Evolutionary conservation across 2,888 invertebrate genomes (phyloP).

Genomic region (Cosmia pyralina): DNA sequence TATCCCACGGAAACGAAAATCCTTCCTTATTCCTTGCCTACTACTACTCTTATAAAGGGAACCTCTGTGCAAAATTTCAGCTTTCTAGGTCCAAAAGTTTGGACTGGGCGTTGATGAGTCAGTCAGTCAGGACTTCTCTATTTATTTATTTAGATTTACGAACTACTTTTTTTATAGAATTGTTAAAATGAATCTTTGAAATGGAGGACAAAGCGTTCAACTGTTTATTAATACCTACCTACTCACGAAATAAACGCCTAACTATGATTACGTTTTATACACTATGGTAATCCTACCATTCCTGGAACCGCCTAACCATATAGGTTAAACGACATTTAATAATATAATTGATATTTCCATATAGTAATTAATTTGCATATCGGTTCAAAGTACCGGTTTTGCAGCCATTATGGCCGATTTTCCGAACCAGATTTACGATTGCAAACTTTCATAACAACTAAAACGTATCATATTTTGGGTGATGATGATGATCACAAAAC

Average conservation of each 20-base stretch:
- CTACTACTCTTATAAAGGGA: no score
- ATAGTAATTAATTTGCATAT: constrained; percentile 60
- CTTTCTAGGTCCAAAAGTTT: no score
- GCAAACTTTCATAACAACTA: constrained; percentile 21
- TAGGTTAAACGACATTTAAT: constrained; percentile 60
- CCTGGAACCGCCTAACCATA: constrained; percentile 41
- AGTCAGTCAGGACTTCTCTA: no score
- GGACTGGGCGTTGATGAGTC: no score
- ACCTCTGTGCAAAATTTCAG: no score
- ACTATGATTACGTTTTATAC: constrained; percentile 33
- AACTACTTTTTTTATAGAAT: not conserved
- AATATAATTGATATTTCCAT: constrained; percentile 60
- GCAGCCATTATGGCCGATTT: constrained; percentile 44
- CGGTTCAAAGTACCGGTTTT: constrained; percentile 53
- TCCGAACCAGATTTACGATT: constrained; percentile 46
- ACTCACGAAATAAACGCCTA: constrained; percentile 14
- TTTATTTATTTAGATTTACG: no score
- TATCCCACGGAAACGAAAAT: no score
- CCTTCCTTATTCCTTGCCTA: no score
- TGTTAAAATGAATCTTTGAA: constrained; percentile 2
- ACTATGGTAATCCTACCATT: constrained; percentile 41
- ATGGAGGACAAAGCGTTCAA: not conserved
- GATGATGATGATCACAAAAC: not conserved
- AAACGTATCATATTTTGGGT: constrained; percentile 16
- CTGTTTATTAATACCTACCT: constrained; percentile 9